phyloP scores from a whole-genome alignment of 1,140 invertebrate species.

The Drosophila bipectinata region DNA sequence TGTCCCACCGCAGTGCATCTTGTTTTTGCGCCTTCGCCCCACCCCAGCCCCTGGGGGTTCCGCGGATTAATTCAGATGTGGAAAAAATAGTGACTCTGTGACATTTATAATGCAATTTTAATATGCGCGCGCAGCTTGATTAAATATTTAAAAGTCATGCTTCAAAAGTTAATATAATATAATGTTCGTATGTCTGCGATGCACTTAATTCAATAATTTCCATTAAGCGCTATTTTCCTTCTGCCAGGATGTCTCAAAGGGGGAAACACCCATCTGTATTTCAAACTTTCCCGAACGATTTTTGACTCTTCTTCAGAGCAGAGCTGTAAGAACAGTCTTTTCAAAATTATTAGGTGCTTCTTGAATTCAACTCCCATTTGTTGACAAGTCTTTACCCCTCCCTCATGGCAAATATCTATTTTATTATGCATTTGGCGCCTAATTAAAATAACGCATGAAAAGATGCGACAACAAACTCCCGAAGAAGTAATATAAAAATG shows the following conservation, averaged over 20 bases:
- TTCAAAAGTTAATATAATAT: conserved; percentile 65
- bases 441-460: conserved; percentile 62
- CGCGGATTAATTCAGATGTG: conserved; percentile 55
- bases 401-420: conserved; percentile 33
- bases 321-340: background rate
- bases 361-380: background rate
- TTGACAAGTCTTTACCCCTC: background rate
- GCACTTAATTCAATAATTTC: conserved; percentile 63
- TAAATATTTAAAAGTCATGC: conserved; percentile 65
- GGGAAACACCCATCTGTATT: background rate
- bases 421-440: conserved; percentile 75
- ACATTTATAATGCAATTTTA: conserved; percentile 78
- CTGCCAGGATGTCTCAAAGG: conserved; percentile 15
- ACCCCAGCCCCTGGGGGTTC: conserved; percentile 11
- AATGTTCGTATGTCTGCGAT: conserved; percentile 32
- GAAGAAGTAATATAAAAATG: conserved; percentile 54
- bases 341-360: background rate
- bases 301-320: background rate
- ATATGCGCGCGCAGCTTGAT: conserved; percentile 81
- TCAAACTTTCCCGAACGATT: too few species aligned
- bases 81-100: conserved; percentile 42
- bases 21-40: background rate
- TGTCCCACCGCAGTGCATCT: conserved; percentile 27
- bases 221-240: conserved; percentile 25
- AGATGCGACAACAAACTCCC: conserved; percentile 28